These are phyloP conservation scores for Caerostris darwini DNA, from an alignment of 1,140 invertebrate species.

Conservation along the genomic window DNA sequence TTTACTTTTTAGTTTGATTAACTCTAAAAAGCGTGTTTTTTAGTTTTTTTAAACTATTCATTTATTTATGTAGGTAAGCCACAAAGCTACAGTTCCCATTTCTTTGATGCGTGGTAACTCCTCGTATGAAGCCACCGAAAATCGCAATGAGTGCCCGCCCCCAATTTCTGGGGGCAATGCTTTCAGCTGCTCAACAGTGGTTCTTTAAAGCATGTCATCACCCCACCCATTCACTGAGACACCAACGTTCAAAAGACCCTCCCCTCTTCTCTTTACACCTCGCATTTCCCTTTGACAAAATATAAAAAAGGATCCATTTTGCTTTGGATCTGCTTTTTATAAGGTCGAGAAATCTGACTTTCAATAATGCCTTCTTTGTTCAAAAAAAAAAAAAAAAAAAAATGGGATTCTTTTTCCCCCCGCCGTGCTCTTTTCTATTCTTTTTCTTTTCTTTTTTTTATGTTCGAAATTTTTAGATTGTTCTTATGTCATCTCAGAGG, in stretches of 20 bases:
- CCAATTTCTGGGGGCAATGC: conserved; percentile 12
- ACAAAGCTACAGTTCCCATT: background rate
- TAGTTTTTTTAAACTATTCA: too few species aligned
- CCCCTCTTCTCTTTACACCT: conserved; percentile 35
- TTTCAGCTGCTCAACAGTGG: conserved; percentile 40
- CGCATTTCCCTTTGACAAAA: conserved; percentile 6
- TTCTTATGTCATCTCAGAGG: conserved; percentile 16
- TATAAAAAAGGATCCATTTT: background rate
- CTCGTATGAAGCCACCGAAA: background rate
- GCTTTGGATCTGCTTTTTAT: background rate
- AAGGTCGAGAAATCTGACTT: conserved; percentile 31
- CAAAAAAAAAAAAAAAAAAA: background rate
- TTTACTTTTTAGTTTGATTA: too few species aligned
- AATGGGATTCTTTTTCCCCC: conserved; percentile 25
- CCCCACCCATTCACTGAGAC: conserved; percentile 26
- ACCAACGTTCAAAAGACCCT: conserved; percentile 34
- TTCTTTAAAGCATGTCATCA: conserved; percentile 51
- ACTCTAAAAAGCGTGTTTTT: too few species aligned
- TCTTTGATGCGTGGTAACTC: background rate
- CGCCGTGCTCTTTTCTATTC: background rate
- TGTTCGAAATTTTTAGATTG: background rate
- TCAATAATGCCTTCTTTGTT: conserved; percentile 27
- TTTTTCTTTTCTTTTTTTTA: background rate
- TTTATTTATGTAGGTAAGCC: background rate
- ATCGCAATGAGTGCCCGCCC: background rate